phyloP scores from a whole-genome alignment of 2,113 vertebrate genomes.

The Nannospalax galili region DNA sequence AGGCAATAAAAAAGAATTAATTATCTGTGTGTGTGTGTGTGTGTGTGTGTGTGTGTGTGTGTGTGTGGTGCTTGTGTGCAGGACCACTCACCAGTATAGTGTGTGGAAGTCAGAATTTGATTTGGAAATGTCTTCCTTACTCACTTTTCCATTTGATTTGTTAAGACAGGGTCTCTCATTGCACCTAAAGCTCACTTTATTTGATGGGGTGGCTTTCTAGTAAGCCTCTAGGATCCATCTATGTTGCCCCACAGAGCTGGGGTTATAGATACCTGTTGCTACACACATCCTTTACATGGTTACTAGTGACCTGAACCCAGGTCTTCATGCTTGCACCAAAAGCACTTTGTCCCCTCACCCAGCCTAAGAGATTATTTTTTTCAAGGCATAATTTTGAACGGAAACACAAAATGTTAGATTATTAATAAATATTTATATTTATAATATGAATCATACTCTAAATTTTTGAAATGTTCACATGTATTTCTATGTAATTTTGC shows the following conservation, averaged over 20 bases:
- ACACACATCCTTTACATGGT: background rate
- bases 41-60: background rate
- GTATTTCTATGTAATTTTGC: conserved; percentile 44
- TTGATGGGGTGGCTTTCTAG: background rate
- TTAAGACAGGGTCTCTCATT: background rate
- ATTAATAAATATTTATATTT: conserved; percentile 55
- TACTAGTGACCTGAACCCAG: background rate
- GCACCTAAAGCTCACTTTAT: background rate
- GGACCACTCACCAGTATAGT: accelerated
- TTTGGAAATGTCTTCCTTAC: background rate
- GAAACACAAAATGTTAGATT: background rate
- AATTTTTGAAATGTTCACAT: conserved; percentile 41
- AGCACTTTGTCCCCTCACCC: no score
- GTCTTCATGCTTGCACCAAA: background rate
- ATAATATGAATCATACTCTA: conserved; percentile 57
- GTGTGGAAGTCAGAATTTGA: background rate
- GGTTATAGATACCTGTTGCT: background rate
- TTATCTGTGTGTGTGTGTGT: background rate
- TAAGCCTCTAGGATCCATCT: background rate
- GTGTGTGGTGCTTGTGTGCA: background rate
- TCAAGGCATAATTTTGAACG: conserved; percentile 66
- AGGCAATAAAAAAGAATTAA: conserved; percentile 65
- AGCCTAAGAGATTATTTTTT: background rate
- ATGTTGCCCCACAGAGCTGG: no score
- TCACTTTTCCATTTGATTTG: background rate